Percentiles rank a stretch among this genome's conserved stretches.
These are phyloP conservation scores for Psilopsiagon aurifrons DNA, from an alignment of 2,113 vertebrate genomes.

Conservation along the genomic window DNA sequence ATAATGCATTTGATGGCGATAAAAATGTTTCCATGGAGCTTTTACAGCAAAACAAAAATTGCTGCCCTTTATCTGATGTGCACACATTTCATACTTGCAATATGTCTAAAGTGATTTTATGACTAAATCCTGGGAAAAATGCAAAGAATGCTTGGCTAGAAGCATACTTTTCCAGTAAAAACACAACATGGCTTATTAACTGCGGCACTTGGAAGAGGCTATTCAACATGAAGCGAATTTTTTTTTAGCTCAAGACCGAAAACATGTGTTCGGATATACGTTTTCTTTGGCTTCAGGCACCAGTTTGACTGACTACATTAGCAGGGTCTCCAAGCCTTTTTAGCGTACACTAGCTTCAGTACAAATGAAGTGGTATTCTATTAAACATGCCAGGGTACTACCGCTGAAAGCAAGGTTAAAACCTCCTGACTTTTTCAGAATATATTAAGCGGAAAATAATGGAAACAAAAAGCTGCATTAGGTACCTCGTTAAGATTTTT, in stretches of 20 bases:
- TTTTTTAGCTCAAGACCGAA: conserved; percentile 58
- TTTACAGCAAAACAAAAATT: conserved; percentile 49
- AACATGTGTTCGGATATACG: conserved; percentile 58
- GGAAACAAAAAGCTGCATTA: conserved; percentile 57
- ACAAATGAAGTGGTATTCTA: conserved; percentile 3
- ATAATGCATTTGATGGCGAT: conserved; percentile 24
- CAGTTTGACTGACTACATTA: conserved; percentile 32
- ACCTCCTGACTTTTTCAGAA: conserved; percentile 64
- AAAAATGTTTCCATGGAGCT: conserved; percentile 63
- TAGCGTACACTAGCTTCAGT: background rate
- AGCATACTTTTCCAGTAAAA: conserved; percentile 77
- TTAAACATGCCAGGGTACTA: background rate
- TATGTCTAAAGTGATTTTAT: conserved; percentile 72
- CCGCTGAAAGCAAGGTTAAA: conserved; percentile 49
- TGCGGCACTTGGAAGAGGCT: conserved; percentile 63
- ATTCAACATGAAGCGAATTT: conserved; percentile 70
- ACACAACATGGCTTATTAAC: conserved; percentile 75
- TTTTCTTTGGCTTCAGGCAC: conserved; percentile 71
- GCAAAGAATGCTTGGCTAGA: conserved; percentile 77
- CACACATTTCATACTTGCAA: conserved; percentile 74
- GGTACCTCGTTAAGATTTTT: conserved; percentile 58
- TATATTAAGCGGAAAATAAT: conserved; percentile 69
- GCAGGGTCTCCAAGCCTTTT: background rate
- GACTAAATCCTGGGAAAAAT: conserved; percentile 81
- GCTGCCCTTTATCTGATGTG: conserved; percentile 71